Evolutionary conservation across 2,888 invertebrate genomes (phyloP), one percentile per base, ranked within the genome.

Genomic region (Cantharis rustica): DNA sequence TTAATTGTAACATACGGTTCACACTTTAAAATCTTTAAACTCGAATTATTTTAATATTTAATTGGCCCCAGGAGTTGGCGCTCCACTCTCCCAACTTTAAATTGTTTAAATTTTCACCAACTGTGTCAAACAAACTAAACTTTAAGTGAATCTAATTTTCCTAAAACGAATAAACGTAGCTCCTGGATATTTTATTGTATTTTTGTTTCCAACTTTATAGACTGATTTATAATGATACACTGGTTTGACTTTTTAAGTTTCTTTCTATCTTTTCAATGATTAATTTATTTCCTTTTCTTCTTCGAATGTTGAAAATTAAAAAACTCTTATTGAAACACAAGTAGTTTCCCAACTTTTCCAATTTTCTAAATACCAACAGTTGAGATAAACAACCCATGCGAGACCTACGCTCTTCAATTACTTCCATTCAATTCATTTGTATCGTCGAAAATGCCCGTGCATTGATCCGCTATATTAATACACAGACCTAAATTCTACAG

Each of bases 1-100:
- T 81, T 82, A 82, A 82, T 82, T 82, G 80, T 78, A 79, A 76
- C 78, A 63, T 73, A 80, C 76, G 72, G 71, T 62, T 79, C 61
- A n/a, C 47, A 78, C 75, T 75, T 77, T 78, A 73, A 74, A 68
- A 47, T 47, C 47, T n/a, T 47, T 47, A 47, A 31, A 47, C 47
- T 47, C n/a, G 0, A 47, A 47, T 47, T n/a, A 47, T n/a, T 47
- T 47, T 47, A 47, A 47, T 47, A 47, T 47, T 47, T 47, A 47
- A 47, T 47, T n/a, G 47, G 7, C 47, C 47, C 47, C 47, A 3
- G 7, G 47, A n/a, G 47, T n/a, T n/a, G 5, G 7, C n/a, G n/a
- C 47, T 10, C 26, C 66, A 68, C 15, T 61, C 66, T 72, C 31
- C 26, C 16, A 68, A 72, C 71, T 71, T n/a, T 61, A 23, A 23